A percentile compares a stretch with the other conserved stretches of the same genome.
phyloP scores from a whole-genome alignment of 2,888 invertebrate species.

The Drosophila colorata region DNA sequence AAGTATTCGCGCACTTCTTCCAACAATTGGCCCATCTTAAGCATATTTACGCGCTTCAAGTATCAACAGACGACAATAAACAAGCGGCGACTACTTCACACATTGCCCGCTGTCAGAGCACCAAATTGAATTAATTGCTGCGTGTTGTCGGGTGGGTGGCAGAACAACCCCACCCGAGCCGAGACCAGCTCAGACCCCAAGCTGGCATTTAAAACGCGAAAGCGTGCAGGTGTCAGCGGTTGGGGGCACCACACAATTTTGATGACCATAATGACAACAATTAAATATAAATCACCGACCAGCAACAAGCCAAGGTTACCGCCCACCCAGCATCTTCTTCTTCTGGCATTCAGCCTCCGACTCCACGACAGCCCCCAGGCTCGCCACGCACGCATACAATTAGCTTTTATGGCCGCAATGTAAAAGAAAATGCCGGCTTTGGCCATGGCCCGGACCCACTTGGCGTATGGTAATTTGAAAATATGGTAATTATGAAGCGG shows the following conservation, averaged over 20 bases:
- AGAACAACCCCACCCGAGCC: too few species aligned
- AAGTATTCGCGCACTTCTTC: constrained; percentile 15
- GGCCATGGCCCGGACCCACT: constrained; percentile 55
- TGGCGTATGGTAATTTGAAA: constrained; percentile 78
- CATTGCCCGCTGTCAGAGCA: constrained; percentile 32
- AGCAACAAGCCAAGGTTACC: constrained; percentile 63
- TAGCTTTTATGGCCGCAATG: constrained; percentile 74
- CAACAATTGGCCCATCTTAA: constrained; percentile 52
- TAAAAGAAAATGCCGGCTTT: constrained; percentile 41
- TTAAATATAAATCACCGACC: constrained; percentile 80
- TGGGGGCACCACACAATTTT: constrained; percentile 53
- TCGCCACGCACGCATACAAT: constrained; percentile 76
- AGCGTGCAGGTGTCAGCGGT: constrained; percentile 42
- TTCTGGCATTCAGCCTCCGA: not conserved
- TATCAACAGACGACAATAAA: constrained; percentile 55
- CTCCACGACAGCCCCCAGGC: not conserved
- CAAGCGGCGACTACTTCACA: constrained; percentile 34
- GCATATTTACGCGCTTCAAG: constrained; percentile 61
- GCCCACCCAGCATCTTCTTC: constrained; percentile 5
- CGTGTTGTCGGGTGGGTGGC: constrained; percentile 16
- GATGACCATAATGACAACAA: constrained; percentile 83
- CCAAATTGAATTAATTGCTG: constrained; percentile 59
- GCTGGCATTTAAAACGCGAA: constrained; percentile 29
- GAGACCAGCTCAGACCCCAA: not conserved
- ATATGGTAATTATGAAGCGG: constrained; percentile 79